Evolutionary conservation across 2,888 invertebrate genomes (phyloP).

Genomic region (Acanthosepion lycidas): DNA sequence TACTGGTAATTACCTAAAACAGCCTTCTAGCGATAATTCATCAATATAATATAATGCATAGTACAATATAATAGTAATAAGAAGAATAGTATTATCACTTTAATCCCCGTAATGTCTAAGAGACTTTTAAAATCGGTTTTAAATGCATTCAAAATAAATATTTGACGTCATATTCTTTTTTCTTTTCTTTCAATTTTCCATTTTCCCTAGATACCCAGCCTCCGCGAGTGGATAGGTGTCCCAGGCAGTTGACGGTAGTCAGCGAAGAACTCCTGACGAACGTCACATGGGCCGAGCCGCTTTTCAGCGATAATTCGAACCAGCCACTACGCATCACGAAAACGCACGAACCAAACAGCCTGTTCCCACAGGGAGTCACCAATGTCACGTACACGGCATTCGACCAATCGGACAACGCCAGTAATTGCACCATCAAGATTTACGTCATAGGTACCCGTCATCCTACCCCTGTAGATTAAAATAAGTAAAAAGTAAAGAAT

Average conservation of each 20-base stretch:
- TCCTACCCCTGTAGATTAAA: conserved; percentile 43
- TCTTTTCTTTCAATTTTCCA: background rate
- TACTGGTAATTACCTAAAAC: no score
- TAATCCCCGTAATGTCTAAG: no score
- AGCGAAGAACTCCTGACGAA: conserved; percentile 59
- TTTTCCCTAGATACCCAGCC: conserved; percentile 78
- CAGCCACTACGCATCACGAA: conserved; percentile 66
- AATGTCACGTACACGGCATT: conserved; percentile 79
- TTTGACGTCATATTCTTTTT: background rate
- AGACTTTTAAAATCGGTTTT: no score
- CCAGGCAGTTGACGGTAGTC: conserved; percentile 79
- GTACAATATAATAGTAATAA: no score
- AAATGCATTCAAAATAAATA: background rate
- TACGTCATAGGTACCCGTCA: conserved; percentile 75
- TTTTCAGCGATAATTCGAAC: conserved; percentile 79
- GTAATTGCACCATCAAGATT: conserved; percentile 79
- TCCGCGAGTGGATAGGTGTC: conserved; percentile 78
- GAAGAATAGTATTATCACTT: no score
- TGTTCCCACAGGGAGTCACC: conserved; percentile 79
- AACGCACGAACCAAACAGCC: conserved; percentile 73
- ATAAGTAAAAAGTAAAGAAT: background rate
- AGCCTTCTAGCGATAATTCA: no score
- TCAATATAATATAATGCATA: no score
- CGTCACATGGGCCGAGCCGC: conserved; percentile 79
- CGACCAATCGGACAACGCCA: conserved; percentile 80